Conservation (phyloP, 1,140 invertebrate species). For the Cotesia vestalis region DNA sequence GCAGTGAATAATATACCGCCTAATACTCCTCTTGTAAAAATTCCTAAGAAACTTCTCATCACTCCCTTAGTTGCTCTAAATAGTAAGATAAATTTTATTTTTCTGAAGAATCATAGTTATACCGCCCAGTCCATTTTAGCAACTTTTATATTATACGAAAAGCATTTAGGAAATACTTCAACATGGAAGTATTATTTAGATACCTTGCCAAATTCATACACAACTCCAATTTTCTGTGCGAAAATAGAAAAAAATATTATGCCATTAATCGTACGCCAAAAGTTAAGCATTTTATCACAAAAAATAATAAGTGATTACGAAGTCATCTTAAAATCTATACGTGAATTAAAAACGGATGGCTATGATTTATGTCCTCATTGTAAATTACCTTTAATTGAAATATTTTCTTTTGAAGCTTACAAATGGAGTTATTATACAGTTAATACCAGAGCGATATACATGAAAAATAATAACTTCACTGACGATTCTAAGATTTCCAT, state of each 20-base stretch:
- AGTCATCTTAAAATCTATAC: constrained; percentile 50
- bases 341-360: constrained; percentile 54
- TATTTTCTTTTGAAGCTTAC: constrained; percentile 63
- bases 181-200: constrained; percentile 69
- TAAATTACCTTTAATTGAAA: constrained; percentile 52
- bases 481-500: constrained; percentile 59
- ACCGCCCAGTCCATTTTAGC: constrained; percentile 68
- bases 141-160: constrained; percentile 71
- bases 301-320: constrained; percentile 47
- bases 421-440: constrained; percentile 76
- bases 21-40: constrained; percentile 67
- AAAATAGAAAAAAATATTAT: constrained; percentile 53
- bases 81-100: constrained; percentile 62
- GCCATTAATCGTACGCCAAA: constrained; percentile 46
- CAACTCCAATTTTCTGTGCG: constrained; percentile 65
- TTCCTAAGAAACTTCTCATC: constrained; percentile 70
- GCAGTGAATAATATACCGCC: constrained; percentile 64
- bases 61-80: constrained; percentile 65
- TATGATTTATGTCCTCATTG: constrained; percentile 61
- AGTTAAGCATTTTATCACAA: constrained; percentile 38
- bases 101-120: constrained; percentile 57
- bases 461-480: constrained; percentile 57
- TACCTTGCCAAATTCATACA: constrained; percentile 68
- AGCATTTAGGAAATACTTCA: constrained; percentile 59
- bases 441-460: constrained; percentile 78